Evolutionary conservation across 37 sponge, comb jelly and placozoan species (phyloP).

Genomic region (Beroe forskalii): DNA sequence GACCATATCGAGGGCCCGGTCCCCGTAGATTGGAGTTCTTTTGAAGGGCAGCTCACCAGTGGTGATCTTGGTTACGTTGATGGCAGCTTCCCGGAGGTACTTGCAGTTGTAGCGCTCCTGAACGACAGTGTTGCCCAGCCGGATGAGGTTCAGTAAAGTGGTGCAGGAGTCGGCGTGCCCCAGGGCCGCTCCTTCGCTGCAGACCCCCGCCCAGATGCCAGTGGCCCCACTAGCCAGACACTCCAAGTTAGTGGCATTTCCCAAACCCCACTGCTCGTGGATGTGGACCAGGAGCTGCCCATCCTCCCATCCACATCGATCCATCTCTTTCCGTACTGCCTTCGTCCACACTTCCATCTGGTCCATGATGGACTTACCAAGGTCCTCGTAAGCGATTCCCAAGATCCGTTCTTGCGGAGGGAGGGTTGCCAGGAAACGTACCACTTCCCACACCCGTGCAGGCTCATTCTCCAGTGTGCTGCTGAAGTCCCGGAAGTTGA

Average conservation of each 20-base stretch:
- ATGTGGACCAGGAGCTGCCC: slow-evolving; percentile 75
- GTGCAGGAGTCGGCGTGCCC: no score
- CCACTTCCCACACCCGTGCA: slow-evolving; percentile 69
- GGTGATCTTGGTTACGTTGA: slow-evolving; percentile 58
- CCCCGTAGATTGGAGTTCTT: slow-evolving; percentile 65
- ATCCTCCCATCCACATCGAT: slow-evolving; percentile 70
- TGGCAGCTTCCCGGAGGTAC: slow-evolving; percentile 66
- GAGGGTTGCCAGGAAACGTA: slow-evolving; percentile 69
- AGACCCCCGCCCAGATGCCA: slow-evolving; percentile 85
- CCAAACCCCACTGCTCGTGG: slow-evolving; percentile 82
- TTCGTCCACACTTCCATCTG: slow-evolving; percentile 80
- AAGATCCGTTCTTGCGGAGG: slow-evolving; percentile 69
- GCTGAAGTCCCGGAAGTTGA: slow-evolving; percentile 81
- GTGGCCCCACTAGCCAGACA: slow-evolving; percentile 80
- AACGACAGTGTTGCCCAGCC: slow-evolving; percentile 66
- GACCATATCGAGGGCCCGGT: slow-evolving; percentile 65
- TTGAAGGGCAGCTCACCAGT: slow-evolving; percentile 64
- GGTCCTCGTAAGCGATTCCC: slow-evolving; percentile 76
- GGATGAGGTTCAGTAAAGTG: slow-evolving; percentile 67
- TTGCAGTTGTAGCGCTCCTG: slow-evolving; percentile 67
- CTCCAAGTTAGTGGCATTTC: slow-evolving; percentile 71
- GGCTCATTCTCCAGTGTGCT: slow-evolving; percentile 70
- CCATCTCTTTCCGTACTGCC: slow-evolving; percentile 73
- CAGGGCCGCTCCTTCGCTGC: slow-evolving; percentile 87
- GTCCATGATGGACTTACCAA: slow-evolving; percentile 76